Conservation (phyloP, 2,797 vertebrate species). For the Hipposideros larvatus region DNA sequence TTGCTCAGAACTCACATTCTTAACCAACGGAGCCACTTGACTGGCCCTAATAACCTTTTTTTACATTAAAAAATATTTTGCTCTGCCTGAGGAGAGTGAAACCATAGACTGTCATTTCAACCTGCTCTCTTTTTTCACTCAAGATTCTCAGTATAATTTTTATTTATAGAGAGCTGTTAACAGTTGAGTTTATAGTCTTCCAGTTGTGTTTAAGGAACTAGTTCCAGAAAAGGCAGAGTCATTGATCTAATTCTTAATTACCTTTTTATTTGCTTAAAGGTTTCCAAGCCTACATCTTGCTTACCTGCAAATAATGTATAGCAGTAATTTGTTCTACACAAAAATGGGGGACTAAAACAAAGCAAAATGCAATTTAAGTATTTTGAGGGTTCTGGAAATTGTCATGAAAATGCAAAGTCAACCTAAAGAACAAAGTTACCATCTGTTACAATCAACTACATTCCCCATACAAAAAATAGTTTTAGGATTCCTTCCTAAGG, state of each 20-base stretch:
- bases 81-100: neutral
- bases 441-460: neutral
- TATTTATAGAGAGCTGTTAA: neutral
- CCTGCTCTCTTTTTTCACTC: neutral
- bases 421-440: neutral
- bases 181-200: neutral
- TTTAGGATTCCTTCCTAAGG: neutral
- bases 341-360: neutral
- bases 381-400: neutral
- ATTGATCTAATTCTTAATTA: neutral
- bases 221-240: neutral
- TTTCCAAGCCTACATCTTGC: neutral
- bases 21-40: no score
- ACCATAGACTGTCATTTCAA: neutral
- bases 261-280: neutral
- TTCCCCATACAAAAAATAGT: neutral
- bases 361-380: neutral
- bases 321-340: neutral
- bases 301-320: neutral
- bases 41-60: neutral
- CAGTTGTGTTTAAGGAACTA: neutral
- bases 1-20: no score
- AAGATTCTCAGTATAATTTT: neutral
- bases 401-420: neutral
- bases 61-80: neutral